phyloP scores from a whole-genome alignment of 1,140 invertebrate species.

The Homalodisca vitripennis region DNA sequence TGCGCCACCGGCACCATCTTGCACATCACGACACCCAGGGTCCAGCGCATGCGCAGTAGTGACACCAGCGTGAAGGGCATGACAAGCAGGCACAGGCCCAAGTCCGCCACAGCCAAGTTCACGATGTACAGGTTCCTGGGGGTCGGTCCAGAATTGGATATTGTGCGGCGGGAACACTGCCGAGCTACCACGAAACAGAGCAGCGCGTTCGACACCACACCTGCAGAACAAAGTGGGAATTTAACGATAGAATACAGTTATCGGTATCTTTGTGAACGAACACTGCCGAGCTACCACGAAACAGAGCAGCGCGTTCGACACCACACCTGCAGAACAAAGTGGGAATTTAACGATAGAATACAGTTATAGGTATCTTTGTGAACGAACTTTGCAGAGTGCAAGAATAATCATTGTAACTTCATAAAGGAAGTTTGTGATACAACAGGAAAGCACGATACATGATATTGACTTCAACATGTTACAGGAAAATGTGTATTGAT shows the following conservation, averaged over 20 bases:
- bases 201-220: conserved; percentile 48
- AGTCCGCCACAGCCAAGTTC: conserved; percentile 59
- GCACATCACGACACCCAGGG: conserved; percentile 52
- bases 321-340: conserved; percentile 44
- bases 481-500: too few species aligned
- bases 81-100: conserved; percentile 56
- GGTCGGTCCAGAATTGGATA: conserved; percentile 50
- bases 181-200: conserved; percentile 50
- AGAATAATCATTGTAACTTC: too few species aligned
- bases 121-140: conserved; percentile 63
- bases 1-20: conserved; percentile 56
- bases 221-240: conserved; percentile 42
- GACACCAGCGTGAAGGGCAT: conserved; percentile 58
- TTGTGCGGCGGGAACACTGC: conserved; percentile 13
- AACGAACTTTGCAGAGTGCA: too few species aligned
- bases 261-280: too few species aligned
- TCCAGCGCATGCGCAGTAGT: conserved; percentile 46
- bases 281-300: conserved; percentile 47
- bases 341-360: too few species aligned
- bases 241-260: too few species aligned
- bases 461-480: too few species aligned
- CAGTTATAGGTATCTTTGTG: too few species aligned
- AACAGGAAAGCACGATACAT: too few species aligned
- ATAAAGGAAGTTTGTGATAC: too few species aligned
- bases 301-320: conserved; percentile 48